phyloP scores from a whole-genome alignment of 2,888 invertebrate genomes.

The Erebia palarica region DNA sequence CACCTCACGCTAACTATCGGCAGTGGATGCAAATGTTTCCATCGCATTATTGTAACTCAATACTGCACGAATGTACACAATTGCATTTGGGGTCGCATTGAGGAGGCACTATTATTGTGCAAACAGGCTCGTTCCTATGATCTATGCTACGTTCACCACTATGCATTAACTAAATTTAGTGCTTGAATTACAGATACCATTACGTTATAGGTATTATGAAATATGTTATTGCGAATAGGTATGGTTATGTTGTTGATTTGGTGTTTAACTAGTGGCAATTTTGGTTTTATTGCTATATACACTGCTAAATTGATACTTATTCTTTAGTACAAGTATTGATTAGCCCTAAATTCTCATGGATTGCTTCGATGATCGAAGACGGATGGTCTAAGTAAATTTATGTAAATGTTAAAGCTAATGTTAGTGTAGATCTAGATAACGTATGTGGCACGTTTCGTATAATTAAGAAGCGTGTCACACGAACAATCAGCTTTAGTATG shows the following conservation, averaged over 20 bases:
- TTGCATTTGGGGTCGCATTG: conserved; percentile 78
- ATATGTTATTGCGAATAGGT: conserved; percentile 18
- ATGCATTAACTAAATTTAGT: conserved; percentile 45
- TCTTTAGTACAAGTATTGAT: neutral
- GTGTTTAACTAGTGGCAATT: conserved; percentile 5
- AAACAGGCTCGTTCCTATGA: conserved; percentile 64
- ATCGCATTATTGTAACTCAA: conserved; percentile 76
- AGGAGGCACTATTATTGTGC: conserved; percentile 66
- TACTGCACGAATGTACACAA: conserved; percentile 78
- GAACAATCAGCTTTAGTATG: no score
- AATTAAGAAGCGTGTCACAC: no score
- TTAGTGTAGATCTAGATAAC: no score
- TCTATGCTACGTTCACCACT: conserved; percentile 54
- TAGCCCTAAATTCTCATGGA: no score
- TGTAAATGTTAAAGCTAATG: no score
- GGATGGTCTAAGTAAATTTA: no score
- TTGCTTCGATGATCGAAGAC: no score
- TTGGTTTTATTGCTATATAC: neutral
- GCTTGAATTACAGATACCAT: conserved; percentile 39
- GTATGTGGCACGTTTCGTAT: no score
- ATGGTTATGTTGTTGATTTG: conserved; percentile 10
- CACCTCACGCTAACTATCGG: conserved; percentile 45
- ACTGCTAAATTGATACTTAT: neutral
- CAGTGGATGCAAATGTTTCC: conserved; percentile 70
- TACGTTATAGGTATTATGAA: conserved; percentile 21